Base-by-base conservation (phyloP, 2,888 invertebrate genomes). In the Sclerodermus sp. region DNA sequence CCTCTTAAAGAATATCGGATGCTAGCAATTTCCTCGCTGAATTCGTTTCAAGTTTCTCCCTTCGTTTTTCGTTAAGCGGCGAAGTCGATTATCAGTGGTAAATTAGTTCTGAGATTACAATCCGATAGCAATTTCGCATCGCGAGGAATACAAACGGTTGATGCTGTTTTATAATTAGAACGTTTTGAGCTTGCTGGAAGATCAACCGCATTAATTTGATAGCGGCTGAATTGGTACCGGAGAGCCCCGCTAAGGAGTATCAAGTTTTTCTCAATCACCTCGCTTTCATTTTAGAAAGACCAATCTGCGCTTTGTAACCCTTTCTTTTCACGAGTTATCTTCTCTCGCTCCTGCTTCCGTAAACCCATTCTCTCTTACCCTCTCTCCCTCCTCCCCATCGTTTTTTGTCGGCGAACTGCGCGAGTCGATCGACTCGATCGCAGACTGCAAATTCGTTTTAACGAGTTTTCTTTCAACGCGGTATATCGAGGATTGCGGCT, bases 381-480 rank as follows among this genome's bases (percentile, higher is more conserved):
- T 13, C 41, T 14, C 40, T 39, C 40, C 42, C 41, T 15, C 15
- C 42, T n/a, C 32, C 34, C 38, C 23, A 23, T 23, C 23, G 23
- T 42, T 41, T 37, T 30, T 41, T 23, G 37, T 53, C 55, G 45
- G 38, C 44, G 53, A 51, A 45, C 42, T 47, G 58, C 45, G 58
- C 53, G 50, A 62, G 57, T 52, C 57, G 51, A 55, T 55, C 56
- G 53, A 58, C 49, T 54, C 50, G 62, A 62, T 62, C 58, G 51
- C 42, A 18, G 50, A 23, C 31, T 38, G 47, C 53, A 54, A 59
- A 61, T 61, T 63, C 57, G 55, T 59, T 63, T 65, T 63, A 65
- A 65, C 64, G 66, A 66, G 66, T 66, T 65, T 63, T 61, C 57
- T 61, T 65, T 65, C 59, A 65, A 42, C 50, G 44, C 52, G 66